Conservation (phyloP, 1,140 invertebrate genomes). For the Cylas formicarius region DNA sequence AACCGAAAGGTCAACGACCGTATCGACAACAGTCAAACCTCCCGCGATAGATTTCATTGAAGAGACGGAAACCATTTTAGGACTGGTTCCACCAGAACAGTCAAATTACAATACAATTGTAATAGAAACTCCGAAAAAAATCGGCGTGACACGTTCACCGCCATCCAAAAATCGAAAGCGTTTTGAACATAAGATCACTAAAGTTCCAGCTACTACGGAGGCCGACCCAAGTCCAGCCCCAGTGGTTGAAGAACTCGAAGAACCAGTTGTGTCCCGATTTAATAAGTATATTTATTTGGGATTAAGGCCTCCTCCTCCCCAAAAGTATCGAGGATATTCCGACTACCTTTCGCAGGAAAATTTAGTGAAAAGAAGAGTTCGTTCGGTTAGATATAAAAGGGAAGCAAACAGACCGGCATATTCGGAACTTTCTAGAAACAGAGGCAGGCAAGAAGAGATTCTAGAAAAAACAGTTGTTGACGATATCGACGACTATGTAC, state of each 20-base stretch:
- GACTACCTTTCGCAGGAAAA: too few relatives aligned
- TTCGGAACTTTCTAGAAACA: constrained; percentile 25
- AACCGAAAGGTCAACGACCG: constrained; percentile 7
- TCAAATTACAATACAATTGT: constrained; percentile 28
- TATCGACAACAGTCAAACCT: constrained; percentile 11
- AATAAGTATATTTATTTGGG: too few relatives aligned
- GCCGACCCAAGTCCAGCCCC: too few relatives aligned
- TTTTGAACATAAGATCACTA: too few relatives aligned
- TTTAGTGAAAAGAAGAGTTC: neutral
- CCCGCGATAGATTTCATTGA: constrained; percentile 18
- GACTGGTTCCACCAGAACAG: constrained; percentile 24
- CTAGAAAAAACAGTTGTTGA: constrained; percentile 24
- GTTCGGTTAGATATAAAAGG: constrained; percentile 17
- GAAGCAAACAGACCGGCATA: constrained; percentile 22
- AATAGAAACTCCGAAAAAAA: constrained; percentile 5
- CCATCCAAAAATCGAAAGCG: neutral
- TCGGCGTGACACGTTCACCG: constrained; percentile 1
- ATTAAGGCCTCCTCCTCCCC: too few relatives aligned
- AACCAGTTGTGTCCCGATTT: too few relatives aligned
- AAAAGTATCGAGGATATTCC: too few relatives aligned
- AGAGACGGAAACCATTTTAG: constrained; percentile 21
- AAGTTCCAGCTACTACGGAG: too few relatives aligned
- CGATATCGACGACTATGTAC: constrained; percentile 37
- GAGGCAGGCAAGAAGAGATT: constrained; percentile 15
- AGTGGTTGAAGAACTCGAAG: too few relatives aligned